These are phyloP conservation scores for Ciconia boyciana DNA, from an alignment of 2,113 vertebrate species.

Conservation along the genomic window DNA sequence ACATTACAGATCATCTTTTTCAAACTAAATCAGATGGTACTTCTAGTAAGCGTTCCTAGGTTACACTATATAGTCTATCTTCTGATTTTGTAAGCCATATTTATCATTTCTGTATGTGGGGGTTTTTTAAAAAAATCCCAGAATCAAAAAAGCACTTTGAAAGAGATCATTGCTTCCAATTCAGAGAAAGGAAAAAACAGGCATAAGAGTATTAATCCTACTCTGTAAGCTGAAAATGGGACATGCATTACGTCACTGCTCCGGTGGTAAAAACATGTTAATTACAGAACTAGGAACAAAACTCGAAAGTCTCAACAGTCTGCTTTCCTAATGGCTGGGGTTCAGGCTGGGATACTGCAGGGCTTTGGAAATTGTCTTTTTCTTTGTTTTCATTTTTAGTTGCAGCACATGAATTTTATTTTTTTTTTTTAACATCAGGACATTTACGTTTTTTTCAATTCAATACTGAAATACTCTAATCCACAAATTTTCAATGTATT, in stretches of 20 bases:
- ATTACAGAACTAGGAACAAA: background rate
- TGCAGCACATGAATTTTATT: background rate
- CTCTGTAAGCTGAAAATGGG: constrained; percentile 17
- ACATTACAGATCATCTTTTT: background rate
- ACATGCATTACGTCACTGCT: background rate
- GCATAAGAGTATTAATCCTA: background rate
- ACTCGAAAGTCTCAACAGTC: background rate
- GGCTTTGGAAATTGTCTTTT: background rate
- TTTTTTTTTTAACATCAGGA: background rate
- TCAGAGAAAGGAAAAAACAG: background rate
- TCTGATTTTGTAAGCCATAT: background rate
- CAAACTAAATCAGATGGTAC: background rate
- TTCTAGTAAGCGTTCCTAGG: background rate
- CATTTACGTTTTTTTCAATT: background rate
- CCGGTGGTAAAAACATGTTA: background rate
- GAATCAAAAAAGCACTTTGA: background rate
- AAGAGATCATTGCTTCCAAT: background rate
- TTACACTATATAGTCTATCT: background rate
- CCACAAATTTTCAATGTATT: background rate
- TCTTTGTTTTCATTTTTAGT: background rate
- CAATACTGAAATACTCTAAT: background rate
- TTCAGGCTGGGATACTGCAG: background rate
- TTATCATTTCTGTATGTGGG: background rate
- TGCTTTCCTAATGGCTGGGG: background rate
- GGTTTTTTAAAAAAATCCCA: background rate